Evolutionary conservation across 2,888 invertebrate species (phyloP).

Genomic region (Drosophila helvetica): DNA sequence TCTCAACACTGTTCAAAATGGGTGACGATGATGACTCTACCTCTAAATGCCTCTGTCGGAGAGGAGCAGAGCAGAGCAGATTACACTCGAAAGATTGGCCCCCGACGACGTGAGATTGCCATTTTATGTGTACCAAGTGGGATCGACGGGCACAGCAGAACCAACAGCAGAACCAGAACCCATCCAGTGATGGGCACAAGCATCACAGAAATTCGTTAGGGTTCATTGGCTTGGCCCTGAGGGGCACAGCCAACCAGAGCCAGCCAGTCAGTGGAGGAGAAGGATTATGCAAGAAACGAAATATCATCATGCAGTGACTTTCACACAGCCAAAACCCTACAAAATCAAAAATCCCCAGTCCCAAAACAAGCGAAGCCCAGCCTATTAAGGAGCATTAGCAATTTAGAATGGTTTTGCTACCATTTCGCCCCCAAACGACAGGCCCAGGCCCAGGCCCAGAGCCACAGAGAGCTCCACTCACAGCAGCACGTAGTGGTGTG

Average conservation of each 20-base stretch:
- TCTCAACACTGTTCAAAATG: conserved; percentile 17
- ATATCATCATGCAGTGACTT: conserved; percentile 67
- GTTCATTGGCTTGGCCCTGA: conserved; percentile 66
- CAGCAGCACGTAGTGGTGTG: conserved; percentile 20
- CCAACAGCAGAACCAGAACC: conserved; percentile 16
- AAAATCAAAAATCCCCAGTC: conserved; percentile 5
- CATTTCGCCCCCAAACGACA: conserved; percentile 45
- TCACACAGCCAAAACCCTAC: conserved; percentile 35
- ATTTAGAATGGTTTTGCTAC: conserved; percentile 71
- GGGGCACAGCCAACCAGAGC: not conserved
- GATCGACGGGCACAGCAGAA: no score
- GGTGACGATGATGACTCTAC: conserved; percentile 23
- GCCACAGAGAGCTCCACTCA: not conserved
- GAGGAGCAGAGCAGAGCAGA: conserved; percentile 34
- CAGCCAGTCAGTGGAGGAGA: conserved; percentile 10
- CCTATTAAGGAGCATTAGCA: conserved; percentile 68
- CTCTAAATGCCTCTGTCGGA: not conserved
- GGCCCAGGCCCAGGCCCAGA: not conserved
- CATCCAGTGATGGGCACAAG: conserved; percentile 5
- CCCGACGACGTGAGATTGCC: conserved; percentile 68
- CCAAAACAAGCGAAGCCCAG: conserved; percentile 55
- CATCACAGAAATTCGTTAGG: conserved; percentile 48
- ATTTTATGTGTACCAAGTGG: conserved; percentile 68
- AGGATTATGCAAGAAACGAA: conserved; percentile 75
- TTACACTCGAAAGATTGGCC: conserved; percentile 66